phyloP scores from a whole-genome alignment of 2,797 vertebrate species.

The Spea hammondii region DNA sequence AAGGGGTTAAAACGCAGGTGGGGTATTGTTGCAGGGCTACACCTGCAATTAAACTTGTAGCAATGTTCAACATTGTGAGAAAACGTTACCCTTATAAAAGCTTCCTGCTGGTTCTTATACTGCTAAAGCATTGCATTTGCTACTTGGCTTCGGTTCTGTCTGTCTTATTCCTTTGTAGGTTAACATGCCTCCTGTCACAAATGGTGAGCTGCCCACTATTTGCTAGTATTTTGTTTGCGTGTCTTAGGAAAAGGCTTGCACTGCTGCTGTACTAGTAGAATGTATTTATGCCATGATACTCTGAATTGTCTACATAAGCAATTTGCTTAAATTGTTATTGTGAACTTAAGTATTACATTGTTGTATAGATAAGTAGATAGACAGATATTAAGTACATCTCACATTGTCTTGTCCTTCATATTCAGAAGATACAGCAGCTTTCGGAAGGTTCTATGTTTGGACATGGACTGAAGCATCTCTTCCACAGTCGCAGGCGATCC shows the following conservation, averaged over 20 bases:
- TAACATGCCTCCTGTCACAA: background rate
- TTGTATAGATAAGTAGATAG: too few species aligned
- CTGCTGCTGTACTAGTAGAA: too few species aligned
- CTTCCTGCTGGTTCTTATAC: too few species aligned
- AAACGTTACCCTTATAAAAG: background rate
- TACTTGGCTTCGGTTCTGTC: background rate
- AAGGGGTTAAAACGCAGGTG: conserved; percentile 17
- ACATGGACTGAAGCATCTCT: conserved; percentile 80
- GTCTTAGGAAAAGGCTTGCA: background rate
- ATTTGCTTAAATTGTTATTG: too few species aligned
- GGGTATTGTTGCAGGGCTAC: background rate
- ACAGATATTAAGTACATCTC: background rate
- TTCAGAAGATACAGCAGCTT: conserved; percentile 78
- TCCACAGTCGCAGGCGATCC: conserved; percentile 77
- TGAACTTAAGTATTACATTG: too few species aligned
- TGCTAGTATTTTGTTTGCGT: background rate
- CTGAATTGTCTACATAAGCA: too few species aligned
- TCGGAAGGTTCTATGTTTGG: conserved; percentile 81
- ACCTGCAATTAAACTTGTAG: background rate
- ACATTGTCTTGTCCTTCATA: background rate
- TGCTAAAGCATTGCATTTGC: too few species aligned
- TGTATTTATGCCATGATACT: too few species aligned
- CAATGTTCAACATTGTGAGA: background rate
- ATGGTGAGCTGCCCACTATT: too few species aligned
- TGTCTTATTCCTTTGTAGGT: background rate